These are phyloP conservation scores for Hypomesus transpacificus DNA, from an alignment of 2,113 vertebrate species.

Conservation along the genomic window DNA sequence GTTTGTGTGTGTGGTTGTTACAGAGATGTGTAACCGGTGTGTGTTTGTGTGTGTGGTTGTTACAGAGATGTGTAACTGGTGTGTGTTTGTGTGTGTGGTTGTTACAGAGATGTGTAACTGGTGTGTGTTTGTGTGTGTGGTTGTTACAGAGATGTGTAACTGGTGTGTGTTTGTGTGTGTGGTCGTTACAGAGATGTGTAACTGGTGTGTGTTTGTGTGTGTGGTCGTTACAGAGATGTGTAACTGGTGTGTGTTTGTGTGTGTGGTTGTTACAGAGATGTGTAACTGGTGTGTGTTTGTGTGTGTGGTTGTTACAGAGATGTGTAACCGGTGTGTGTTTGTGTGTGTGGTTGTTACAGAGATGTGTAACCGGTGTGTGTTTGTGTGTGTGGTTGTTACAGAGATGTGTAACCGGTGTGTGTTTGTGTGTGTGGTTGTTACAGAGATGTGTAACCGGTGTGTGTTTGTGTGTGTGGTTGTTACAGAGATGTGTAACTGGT, in stretches of 20 bases:
- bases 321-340: slow-evolving; percentile 28
- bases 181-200: slow-evolving; percentile 5
- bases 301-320: background rate
- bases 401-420: too few species aligned
- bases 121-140: too few species aligned
- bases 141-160: too few species aligned
- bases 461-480: background rate
- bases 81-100: background rate
- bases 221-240: too few species aligned
- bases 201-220: background rate
- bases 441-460: background rate
- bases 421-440: background rate
- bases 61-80: too few species aligned
- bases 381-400: background rate
- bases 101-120: too few species aligned
- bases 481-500: too few species aligned
- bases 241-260: background rate
- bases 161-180: slow-evolving; percentile 23
- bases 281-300: slow-evolving; percentile 7
- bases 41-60: background rate
- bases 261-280: background rate
- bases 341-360: slow-evolving; percentile 14
- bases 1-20: slow-evolving; percentile 20
- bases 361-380: background rate
- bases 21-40: background rate